phyloP scores from a whole-genome alignment of 2,113 vertebrate genomes.

The Sinosuthora webbiana region DNA sequence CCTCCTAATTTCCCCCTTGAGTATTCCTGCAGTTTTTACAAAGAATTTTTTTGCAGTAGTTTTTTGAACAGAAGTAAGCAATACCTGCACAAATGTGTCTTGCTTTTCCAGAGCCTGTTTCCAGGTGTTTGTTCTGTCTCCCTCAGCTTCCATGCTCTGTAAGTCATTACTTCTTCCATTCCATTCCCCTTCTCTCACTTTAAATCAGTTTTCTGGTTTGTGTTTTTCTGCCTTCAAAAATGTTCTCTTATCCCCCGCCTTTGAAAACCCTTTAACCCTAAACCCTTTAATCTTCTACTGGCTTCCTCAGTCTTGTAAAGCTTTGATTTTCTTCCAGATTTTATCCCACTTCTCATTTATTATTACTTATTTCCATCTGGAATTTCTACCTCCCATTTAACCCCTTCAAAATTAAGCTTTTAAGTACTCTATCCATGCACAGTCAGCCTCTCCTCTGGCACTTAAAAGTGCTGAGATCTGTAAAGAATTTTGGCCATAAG shows the following conservation, averaged over 20 bases:
- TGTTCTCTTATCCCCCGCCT: accelerated
- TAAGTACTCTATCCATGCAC: neutral
- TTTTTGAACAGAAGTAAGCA: neutral
- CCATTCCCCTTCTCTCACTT: neutral
- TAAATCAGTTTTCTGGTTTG: neutral
- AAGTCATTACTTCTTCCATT: neutral
- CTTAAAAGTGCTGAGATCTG: neutral
- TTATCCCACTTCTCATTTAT: neutral
- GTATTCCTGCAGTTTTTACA: neutral
- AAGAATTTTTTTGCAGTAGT: neutral
- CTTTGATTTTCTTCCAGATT: neutral
- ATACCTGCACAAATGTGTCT: neutral
- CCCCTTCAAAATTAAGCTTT: neutral
- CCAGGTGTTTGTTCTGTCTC: too few relatives aligned
- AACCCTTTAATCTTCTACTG: neutral
- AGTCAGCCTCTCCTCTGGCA: too few relatives aligned
- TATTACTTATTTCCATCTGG: neutral
- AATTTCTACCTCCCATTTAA: neutral
- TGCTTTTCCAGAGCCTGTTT: neutral
- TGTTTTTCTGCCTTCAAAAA: neutral
- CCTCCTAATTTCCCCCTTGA: neutral
- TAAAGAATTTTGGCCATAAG: neutral
- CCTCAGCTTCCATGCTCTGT: accelerated
- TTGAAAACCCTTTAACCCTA: neutral
- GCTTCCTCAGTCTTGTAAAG: neutral